Evolutionary conservation across 2,113 vertebrate species (phyloP), one percentile per base, ranked within the genome.

Genomic region (Cynocephalus volans): DNA sequence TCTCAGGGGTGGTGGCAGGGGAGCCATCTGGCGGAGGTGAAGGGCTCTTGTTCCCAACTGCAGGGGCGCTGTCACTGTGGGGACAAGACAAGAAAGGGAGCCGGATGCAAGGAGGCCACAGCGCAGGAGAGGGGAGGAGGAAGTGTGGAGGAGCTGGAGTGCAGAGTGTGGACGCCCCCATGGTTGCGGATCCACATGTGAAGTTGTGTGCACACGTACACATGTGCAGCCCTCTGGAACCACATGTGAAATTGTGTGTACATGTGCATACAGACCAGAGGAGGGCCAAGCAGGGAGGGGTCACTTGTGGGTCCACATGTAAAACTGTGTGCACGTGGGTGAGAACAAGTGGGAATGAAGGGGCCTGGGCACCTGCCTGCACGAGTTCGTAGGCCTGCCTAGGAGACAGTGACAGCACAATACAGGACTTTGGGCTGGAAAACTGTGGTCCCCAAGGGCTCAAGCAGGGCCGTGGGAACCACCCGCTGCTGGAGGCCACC

Each of bases 31-130:
- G 98, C 21, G 99, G 98, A 84, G 99, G 98, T 0, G 98, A 98
- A 15, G 98, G 98, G 88, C 98, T 98, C 98, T 99, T 99, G 97
- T 99, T 99, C 95, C 97, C 98, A 98, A 99, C 99, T 9, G 93
- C 98, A 95, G 98, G 97, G 56, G 97, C 98, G 95, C 96, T 98
- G 93, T 99, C 99, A 97, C 98, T 99, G 76, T 23, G 8, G 87
- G 85, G 72, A 7, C 52, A 97, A 98, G 98, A 98, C 73, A 97
- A 92, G 70, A 97, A 70, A 95, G 10, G 24, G 45, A 92, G 84
- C 23, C 15, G 0, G 0, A 31, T 24, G 67, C 26, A 50, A 24
- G 28, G 56, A 48, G 10, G 18, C 0, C 4, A 3, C 0, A 0
- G 52, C 0, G 0, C 26, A 48, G 1, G n/a, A 69, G 64, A 58